A percentile compares a stretch with the other conserved stretches of the same genome.
These are phyloP conservation scores for Dasyprocta punctata DNA, from an alignment of 2,113 vertebrate genomes.

Conservation along the genomic window DNA sequence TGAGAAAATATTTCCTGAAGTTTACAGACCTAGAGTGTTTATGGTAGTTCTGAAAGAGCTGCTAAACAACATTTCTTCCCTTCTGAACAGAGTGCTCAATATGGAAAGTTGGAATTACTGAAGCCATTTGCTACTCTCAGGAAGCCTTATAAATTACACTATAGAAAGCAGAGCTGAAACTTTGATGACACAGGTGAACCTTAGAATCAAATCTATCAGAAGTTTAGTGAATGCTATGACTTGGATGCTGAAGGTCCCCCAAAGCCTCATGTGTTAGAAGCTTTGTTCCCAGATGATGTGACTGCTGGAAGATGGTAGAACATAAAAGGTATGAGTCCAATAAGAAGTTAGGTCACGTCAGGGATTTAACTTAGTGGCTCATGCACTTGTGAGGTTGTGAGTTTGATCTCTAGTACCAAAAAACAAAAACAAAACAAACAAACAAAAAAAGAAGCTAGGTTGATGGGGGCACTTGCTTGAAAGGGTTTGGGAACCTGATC, in stretches of 20 bases:
- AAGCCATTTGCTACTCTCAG: not conserved
- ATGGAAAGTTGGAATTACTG: not conserved
- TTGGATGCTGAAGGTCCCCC: not conserved
- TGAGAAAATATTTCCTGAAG: slow-evolving; percentile 10
- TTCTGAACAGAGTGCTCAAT: not conserved
- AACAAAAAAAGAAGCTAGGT: no score
- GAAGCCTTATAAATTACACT: no score
- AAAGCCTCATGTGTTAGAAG: not conserved
- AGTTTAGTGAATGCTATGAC: not conserved
- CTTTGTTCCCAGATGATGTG: not conserved
- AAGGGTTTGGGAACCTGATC: not conserved
- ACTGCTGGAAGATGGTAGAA: not conserved
- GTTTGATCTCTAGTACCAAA: no score
- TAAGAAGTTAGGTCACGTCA: no score
- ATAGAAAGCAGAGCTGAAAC: not conserved
- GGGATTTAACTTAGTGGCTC: no score
- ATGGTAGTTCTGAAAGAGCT: not conserved
- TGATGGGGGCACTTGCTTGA: fast-evolving
- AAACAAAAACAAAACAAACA: no score
- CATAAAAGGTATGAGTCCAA: fast-evolving
- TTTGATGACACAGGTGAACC: not conserved
- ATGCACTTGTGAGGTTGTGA: no score
- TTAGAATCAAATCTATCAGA: not conserved
- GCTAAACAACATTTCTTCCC: not conserved
- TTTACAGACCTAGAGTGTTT: not conserved